Evolutionary conservation across 1,140 invertebrate genomes (phyloP).

Genomic region (Melipona quadrifasciata): DNA sequence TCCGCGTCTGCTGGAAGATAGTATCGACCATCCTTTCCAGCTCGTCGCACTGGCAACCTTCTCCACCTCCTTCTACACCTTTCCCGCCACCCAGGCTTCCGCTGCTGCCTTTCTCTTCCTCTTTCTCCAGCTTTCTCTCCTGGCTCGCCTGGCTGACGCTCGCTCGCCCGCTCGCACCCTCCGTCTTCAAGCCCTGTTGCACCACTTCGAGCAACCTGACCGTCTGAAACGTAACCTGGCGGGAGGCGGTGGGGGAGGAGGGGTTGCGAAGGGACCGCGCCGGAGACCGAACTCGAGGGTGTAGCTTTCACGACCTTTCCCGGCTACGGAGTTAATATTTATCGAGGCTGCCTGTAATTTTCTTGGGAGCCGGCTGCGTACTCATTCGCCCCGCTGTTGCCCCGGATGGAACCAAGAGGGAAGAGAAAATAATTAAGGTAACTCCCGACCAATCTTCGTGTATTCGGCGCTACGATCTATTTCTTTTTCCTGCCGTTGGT

Average conservation of each 20-base stretch:
- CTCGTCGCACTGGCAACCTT: conserved; percentile 37
- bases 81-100: no score
- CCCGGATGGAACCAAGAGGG: neutral
- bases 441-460: conserved; percentile 10
- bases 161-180: conserved; percentile 20
- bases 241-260: neutral
- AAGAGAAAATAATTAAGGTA: conserved; percentile 58
- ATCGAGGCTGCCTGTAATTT: conserved; percentile 68
- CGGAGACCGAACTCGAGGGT: conserved; percentile 42
- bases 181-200: conserved; percentile 44
- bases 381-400: neutral
- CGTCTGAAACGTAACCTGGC: conserved; percentile 46
- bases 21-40: conserved; percentile 62
- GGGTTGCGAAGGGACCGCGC: neutral
- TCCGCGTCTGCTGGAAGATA: conserved; percentile 50
- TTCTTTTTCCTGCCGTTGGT: neutral
- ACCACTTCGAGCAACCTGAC: conserved; percentile 42
- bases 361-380: conserved; percentile 43
- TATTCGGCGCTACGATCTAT: conserved; percentile 8
- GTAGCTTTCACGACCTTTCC: conserved; percentile 61
- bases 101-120: no score
- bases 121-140: neutral
- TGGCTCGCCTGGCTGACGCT: no score
- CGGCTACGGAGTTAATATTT: conserved; percentile 67
- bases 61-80: neutral